Conservation (phyloP, 1,140 invertebrate species). For the Formica selysi region DNA sequence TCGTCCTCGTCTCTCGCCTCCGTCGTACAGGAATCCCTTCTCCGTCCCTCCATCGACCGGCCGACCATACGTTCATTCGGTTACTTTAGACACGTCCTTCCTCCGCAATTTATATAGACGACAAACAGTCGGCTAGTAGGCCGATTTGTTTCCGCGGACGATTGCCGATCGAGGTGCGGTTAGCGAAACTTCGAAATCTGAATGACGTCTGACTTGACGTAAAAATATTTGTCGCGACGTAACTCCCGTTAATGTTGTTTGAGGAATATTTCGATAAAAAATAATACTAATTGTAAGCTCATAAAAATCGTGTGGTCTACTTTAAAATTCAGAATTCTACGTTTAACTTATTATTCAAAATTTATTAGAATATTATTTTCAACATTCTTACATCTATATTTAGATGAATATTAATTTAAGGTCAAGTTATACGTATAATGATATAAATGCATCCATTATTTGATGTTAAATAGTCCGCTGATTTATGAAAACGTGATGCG, state of each 20-base stretch:
- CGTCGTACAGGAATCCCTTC: conserved; percentile 22
- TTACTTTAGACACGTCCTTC: conserved; percentile 46
- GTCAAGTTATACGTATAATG: background rate
- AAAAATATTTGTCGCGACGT: background rate
- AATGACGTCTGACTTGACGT: background rate
- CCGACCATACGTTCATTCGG: conserved; percentile 16
- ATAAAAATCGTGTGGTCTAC: background rate
- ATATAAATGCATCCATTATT: conserved; percentile 15
- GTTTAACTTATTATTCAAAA: background rate
- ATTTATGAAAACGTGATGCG: background rate
- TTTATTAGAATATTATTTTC: background rate
- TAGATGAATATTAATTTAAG: background rate
- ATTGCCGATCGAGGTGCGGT: conserved; percentile 4
- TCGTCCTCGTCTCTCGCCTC: conserved; percentile 37
- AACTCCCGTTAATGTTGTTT: background rate
- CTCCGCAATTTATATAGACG: conserved; percentile 32
- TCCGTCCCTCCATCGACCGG: conserved; percentile 17
- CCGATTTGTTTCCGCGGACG: conserved; percentile 42
- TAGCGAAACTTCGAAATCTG: background rate
- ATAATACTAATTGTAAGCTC: background rate
- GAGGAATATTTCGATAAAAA: background rate
- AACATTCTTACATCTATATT: background rate
- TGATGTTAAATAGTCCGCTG: conserved; percentile 12
- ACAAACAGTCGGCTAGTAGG: conserved; percentile 58
- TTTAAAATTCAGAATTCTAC: background rate